These are phyloP conservation scores for Petrolisthes manimaculis DNA, from an alignment of 2,888 invertebrate species.

Conservation along the genomic window DNA sequence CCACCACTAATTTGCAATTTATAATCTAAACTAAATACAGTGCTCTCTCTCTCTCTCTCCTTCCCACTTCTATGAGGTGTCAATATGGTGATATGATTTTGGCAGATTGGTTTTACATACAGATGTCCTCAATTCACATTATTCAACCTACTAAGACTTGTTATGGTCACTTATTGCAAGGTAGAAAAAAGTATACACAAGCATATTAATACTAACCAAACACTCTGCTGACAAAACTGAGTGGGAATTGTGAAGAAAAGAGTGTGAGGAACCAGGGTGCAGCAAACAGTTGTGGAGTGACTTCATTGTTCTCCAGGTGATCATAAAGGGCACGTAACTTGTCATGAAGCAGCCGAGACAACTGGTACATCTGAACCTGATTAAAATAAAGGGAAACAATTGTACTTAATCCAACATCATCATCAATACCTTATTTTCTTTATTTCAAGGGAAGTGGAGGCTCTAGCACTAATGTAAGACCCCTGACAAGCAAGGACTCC, in stretches of 20 bases:
- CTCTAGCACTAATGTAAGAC: too few relatives aligned
- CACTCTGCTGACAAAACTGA: slow-evolving; percentile 94
- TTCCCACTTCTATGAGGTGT: background rate
- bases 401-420: background rate
- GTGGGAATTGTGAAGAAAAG: slow-evolving; percentile 95
- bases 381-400: slow-evolving; percentile 27
- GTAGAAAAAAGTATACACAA: background rate
- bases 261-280: slow-evolving; percentile 97
- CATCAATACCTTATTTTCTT: background rate
- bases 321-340: slow-evolving; percentile 82
- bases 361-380: slow-evolving; percentile 85
- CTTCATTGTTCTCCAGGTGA: slow-evolving; percentile 83
- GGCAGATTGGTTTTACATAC: background rate
- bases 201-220: slow-evolving; percentile 77
- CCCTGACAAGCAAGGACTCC: too few relatives aligned
- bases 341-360: slow-evolving; percentile 91
- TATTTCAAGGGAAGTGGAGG: background rate
- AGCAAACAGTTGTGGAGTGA: slow-evolving; percentile 93
- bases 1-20: too few relatives aligned
- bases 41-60: background rate
- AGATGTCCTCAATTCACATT: too few relatives aligned
- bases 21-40: background rate
- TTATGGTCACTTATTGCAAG: too few relatives aligned
- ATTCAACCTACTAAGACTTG: too few relatives aligned
- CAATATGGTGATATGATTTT: too few relatives aligned